These are phyloP conservation scores for Octodon degus DNA, from an alignment of 2,113 vertebrate genomes.

Conservation along the genomic window DNA sequence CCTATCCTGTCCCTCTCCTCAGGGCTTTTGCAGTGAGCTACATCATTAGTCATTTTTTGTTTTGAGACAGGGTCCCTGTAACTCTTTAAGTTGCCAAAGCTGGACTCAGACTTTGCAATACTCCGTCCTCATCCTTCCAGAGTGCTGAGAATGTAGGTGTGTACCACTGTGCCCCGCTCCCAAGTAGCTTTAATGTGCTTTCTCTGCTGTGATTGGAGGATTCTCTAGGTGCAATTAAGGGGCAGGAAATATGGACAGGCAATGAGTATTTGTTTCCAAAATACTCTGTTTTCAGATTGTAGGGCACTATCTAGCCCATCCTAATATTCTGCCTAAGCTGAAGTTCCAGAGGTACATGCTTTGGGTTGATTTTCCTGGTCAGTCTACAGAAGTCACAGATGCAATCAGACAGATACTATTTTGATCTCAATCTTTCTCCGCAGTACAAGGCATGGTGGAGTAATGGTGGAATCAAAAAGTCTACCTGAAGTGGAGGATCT, in stretches of 20 bases:
- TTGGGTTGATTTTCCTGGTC: not conserved
- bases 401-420: not conserved
- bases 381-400: not conserved
- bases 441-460: not conserved
- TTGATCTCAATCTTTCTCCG: not conserved
- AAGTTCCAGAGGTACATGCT: not conserved
- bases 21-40: not conserved
- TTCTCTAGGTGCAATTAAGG: not conserved
- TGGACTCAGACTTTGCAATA: not conserved
- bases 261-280: not conserved
- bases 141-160: not conserved
- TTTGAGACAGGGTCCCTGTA: not conserved
- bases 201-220: not conserved
- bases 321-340: not conserved
- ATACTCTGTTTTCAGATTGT: not conserved
- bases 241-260: not conserved
- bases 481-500: not conserved
- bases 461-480: not conserved
- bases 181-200: not conserved
- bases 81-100: not conserved
- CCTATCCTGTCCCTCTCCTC: no score
- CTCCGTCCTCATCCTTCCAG: not conserved
- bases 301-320: not conserved
- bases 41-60: not conserved
- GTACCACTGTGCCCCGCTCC: not conserved